phyloP scores from a whole-genome alignment of 2,888 invertebrate species.

The Agelastica alni region DNA sequence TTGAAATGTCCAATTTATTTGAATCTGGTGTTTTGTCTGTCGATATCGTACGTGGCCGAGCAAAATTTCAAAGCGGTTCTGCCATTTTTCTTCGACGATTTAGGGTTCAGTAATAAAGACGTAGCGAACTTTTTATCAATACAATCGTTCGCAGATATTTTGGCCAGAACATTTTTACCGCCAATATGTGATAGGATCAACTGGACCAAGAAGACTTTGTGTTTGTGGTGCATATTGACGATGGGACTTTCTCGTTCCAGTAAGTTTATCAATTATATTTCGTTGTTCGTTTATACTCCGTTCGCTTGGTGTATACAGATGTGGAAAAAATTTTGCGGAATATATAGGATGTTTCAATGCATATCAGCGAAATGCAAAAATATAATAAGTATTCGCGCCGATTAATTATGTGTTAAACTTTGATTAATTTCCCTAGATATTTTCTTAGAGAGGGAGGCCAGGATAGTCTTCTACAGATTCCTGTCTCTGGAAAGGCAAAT shows the following conservation, averaged over 20 bases:
- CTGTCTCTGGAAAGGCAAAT: too few species aligned
- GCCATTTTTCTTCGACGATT: conserved; percentile 47
- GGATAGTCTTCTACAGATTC: too few species aligned
- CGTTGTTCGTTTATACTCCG: too few species aligned
- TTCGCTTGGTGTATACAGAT: too few species aligned
- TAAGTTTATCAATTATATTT: too few species aligned
- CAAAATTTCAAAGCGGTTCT: conserved; percentile 67
- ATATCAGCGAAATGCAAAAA: too few species aligned
- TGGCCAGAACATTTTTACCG: conserved; percentile 73
- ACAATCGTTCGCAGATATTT: conserved; percentile 75
- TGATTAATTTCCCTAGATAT: too few species aligned
- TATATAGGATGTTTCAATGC: too few species aligned
- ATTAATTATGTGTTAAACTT: too few species aligned
- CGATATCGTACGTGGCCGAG: conserved; percentile 75
- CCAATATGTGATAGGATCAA: conserved; percentile 70
- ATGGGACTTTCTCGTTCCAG: conserved; percentile 75
- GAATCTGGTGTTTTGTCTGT: conserved; percentile 72
- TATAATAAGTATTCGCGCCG: too few species aligned
- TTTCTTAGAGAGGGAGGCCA: too few species aligned
- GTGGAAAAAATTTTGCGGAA: too few species aligned
- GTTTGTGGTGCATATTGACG: conserved; percentile 72
- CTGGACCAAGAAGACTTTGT: conserved; percentile 72
- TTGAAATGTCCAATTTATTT: conserved; percentile 74
- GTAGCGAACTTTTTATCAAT: conserved; percentile 75
- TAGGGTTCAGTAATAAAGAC: conserved; percentile 62